Evolutionary conservation across 1,140 invertebrate genomes (phyloP).

Genomic region (Lepidurus packardi): DNA sequence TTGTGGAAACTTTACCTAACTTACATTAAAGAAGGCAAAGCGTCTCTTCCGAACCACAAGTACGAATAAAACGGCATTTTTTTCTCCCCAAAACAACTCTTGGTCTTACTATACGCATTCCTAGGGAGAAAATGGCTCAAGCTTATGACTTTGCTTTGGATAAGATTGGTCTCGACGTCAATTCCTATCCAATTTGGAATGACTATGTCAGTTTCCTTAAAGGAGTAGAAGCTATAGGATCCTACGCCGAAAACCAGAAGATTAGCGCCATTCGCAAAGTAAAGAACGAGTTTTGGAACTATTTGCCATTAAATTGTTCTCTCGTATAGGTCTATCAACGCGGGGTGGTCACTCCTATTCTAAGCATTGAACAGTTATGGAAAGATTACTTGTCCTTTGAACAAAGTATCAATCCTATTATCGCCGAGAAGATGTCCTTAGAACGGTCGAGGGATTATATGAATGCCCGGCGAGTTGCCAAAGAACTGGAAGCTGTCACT

Average conservation of each 20-base stretch:
- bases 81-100: neutral
- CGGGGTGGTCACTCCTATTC: constrained; percentile 93
- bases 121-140: constrained; percentile 97
- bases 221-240: constrained; percentile 91
- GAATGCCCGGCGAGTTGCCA: constrained; percentile 93
- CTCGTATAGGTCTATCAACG: constrained; percentile 75
- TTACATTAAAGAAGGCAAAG: constrained; percentile 97
- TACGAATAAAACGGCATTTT: constrained; percentile 48
- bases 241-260: constrained; percentile 98
- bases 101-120: constrained; percentile 36
- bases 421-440: constrained; percentile 86
- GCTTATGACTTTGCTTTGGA: constrained; percentile 98
- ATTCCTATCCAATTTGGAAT: constrained; percentile 92
- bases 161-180: constrained; percentile 97
- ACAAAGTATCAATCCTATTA: constrained; percentile 92
- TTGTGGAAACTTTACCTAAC: constrained; percentile 96
- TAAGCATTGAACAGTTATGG: constrained; percentile 96
- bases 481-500: constrained; percentile 91
- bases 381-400: constrained; percentile 95
- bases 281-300: constrained; percentile 35
- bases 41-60: constrained; percentile 87
- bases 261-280: constrained; percentile 96
- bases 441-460: constrained; percentile 91
- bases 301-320: constrained; percentile 22
- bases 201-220: constrained; percentile 98